Evolutionary conservation across 2,797 vertebrate species (phyloP).

Genomic region (Galagoides demidoff): DNA sequence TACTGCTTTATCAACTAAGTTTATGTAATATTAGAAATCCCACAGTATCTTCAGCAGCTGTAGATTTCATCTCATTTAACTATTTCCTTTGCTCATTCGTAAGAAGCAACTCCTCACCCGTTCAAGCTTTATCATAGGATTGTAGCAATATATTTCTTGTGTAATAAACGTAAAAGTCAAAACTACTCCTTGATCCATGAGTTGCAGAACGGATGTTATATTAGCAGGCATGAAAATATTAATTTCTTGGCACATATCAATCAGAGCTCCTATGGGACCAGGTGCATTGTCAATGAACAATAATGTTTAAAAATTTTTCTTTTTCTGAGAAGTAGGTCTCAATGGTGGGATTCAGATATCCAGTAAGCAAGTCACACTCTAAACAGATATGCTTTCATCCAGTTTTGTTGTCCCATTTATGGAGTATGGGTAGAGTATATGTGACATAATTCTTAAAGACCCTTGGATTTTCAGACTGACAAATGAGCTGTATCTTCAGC

Average conservation of each 20-base stretch:
- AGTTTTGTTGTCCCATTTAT: not conserved
- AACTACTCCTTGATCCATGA: not conserved
- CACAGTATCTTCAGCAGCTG: not conserved
- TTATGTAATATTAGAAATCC: not conserved
- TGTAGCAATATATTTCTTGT: not conserved
- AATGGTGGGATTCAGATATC: not conserved
- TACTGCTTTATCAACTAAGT: not conserved
- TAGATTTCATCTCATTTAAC: not conserved
- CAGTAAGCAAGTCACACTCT: not conserved
- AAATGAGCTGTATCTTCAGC: not conserved
- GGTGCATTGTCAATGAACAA: not conserved
- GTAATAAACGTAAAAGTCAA: not conserved
- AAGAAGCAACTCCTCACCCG: not conserved
- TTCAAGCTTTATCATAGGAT: not conserved
- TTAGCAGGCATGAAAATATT: not conserved
- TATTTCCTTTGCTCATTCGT: not conserved
- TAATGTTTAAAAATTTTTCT: not conserved
- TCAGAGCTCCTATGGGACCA: not conserved
- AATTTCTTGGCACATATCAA: not conserved
- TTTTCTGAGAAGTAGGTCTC: not conserved
- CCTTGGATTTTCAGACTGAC: not conserved
- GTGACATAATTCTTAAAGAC: not conserved
- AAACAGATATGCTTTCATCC: not conserved
- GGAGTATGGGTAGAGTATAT: not conserved
- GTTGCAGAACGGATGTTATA: not conserved